These are phyloP conservation scores for Mimumesa dahlbomi DNA, from an alignment of 2,888 invertebrate species.

Conservation along the genomic window DNA sequence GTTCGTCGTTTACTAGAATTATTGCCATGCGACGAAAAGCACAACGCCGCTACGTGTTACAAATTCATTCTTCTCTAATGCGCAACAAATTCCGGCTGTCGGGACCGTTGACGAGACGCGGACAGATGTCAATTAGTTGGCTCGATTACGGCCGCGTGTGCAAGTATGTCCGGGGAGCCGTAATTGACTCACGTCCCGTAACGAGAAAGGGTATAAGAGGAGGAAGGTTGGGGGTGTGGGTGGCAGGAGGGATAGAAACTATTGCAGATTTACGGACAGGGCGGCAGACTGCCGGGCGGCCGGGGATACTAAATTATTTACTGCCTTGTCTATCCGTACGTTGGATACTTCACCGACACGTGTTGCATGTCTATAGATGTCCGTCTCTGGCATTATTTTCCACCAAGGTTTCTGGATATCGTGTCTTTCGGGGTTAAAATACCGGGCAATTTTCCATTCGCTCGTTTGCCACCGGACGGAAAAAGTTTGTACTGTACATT, in stretches of 20 bases:
- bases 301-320: constrained; percentile 77
- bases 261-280: constrained; percentile 66
- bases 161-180: constrained; percentile 9
- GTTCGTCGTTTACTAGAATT: too few species aligned
- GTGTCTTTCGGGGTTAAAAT: too few species aligned
- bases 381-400: constrained; percentile 39
- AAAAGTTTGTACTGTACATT: too few species aligned
- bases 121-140: constrained; percentile 49
- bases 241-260: constrained; percentile 17
- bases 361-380: constrained; percentile 60
- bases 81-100: constrained; percentile 21
- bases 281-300: constrained; percentile 79
- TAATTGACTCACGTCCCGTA: constrained; percentile 55
- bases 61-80: background rate
- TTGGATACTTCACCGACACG: constrained; percentile 63
- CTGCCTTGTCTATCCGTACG: constrained; percentile 67
- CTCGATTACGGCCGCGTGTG: constrained; percentile 40
- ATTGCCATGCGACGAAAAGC: background rate
- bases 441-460: too few species aligned
- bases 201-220: constrained; percentile 38
- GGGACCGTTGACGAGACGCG: constrained; percentile 10
- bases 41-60: background rate
- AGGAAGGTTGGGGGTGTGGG: background rate
- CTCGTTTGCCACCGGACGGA: too few species aligned
- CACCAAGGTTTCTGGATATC: background rate